A percentile compares a stretch with the other conserved stretches of the same genome.
Conservation (phyloP, 2,797 vertebrate genomes). For the Oryzias sinensis region DNA sequence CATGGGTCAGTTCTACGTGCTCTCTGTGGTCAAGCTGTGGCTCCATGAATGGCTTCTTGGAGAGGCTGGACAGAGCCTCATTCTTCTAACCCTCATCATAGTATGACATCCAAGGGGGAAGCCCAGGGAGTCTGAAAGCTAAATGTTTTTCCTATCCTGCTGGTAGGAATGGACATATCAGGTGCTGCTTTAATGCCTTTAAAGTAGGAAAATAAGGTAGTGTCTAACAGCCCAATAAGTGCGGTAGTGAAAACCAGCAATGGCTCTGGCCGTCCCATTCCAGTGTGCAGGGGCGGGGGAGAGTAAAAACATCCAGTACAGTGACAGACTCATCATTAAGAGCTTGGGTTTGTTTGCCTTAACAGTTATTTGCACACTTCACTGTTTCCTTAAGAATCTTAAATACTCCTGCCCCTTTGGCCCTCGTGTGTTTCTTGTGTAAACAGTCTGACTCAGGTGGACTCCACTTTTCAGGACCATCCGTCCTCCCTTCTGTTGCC, state of each 20-base stretch:
- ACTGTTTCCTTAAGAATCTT: conserved; percentile 79
- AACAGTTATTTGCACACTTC: conserved; percentile 73
- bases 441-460: conserved; percentile 62
- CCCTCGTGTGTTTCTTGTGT: conserved; percentile 54
- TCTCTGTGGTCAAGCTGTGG: conserved; percentile 59
- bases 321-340: conserved; percentile 74
- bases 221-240: conserved; percentile 71
- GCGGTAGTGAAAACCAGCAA: conserved; percentile 72
- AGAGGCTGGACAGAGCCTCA: conserved; percentile 77
- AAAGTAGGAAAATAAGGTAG: conserved; percentile 72
- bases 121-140: conserved; percentile 68
- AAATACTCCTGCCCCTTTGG: conserved; percentile 66
- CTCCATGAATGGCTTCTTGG: conserved; percentile 79
- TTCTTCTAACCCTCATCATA: conserved; percentile 77
- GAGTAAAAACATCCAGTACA: conserved; percentile 74
- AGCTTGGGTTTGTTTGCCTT: conserved; percentile 76
- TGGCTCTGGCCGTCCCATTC: conserved; percentile 23
- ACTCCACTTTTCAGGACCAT: conserved; percentile 39
- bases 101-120: conserved; percentile 77
- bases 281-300: conserved; percentile 30
- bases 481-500: conserved; percentile 47
- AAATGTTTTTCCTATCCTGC: conserved; percentile 81
- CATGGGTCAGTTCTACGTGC: conserved; percentile 58
- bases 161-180: conserved; percentile 74
- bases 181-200: conserved; percentile 81